Conservation (phyloP, 2,797 vertebrate species). For the Rhinella marina region DNA sequence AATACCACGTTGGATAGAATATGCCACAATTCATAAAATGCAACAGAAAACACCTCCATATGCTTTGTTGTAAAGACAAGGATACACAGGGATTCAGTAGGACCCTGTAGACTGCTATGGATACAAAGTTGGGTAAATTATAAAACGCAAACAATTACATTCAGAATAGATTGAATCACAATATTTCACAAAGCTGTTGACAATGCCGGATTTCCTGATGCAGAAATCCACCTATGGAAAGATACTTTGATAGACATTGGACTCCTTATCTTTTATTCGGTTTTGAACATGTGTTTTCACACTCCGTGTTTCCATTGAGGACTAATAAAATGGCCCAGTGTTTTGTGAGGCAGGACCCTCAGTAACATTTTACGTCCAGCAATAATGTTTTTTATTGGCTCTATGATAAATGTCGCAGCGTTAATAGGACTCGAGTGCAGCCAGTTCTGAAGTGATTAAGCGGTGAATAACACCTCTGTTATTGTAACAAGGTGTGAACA, state of each 20-base stretch:
- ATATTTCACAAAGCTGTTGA: neutral
- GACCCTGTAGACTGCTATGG: no score
- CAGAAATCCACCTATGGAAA: neutral
- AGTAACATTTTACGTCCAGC: conserved; percentile 45
- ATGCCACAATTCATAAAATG: no score
- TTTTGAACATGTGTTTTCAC: conserved; percentile 48
- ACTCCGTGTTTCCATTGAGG: conserved; percentile 33
- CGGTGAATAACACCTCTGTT: conserved; percentile 47
- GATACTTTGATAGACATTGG: neutral
- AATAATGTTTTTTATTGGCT: conserved; percentile 53
- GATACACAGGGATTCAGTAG: no score
- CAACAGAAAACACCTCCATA: no score
- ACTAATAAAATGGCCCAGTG: conserved; percentile 36
- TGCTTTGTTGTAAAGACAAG: no score
- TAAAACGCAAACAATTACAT: neutral
- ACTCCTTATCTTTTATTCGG: conserved; percentile 5
- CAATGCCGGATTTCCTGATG: neutral
- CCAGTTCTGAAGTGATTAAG: conserved; percentile 41
- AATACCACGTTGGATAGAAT: no score
- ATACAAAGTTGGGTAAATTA: no score
- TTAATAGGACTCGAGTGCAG: conserved; percentile 32
- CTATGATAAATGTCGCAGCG: conserved; percentile 45
- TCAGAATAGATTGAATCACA: neutral
- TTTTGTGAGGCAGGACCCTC: conserved; percentile 38
- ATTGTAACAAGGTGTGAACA: conserved; percentile 50